Base-by-base conservation (phyloP, 2,113 vertebrate genomes). In the Mormoops blainvillei region DNA sequence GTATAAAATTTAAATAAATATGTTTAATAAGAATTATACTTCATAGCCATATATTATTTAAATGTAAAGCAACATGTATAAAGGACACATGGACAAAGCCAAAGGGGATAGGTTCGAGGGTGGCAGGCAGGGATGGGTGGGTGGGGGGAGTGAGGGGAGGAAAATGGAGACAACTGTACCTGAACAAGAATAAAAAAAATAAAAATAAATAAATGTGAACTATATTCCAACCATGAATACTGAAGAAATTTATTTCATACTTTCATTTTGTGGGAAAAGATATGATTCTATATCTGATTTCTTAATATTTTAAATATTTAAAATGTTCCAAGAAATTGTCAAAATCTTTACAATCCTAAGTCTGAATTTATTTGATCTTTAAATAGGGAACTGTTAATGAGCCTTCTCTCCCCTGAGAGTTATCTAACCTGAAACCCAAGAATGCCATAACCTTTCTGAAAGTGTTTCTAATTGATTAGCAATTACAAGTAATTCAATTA, bases 381-480 rank as follows among this genome's bases (percentile, higher is more conserved):
- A 97, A 97, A 86, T 94, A 94, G 67, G 36, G 33, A 92, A 76
- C 48, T n/a, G 52, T 88, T 96, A 97, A 97, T 97, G 90, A 91
- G 71, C 31, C 31, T 90, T 90, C 65, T 94, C 38, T 84, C 84
- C 36, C 36, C 33, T 41, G 85, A 94, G 94, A 95, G 5, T 95
- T 84, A 77, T 68, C 73, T 94, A 92, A 97, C 76, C 76, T 95
- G 85, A 96, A 95, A 95, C 71, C 70, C 36, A 70, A 96, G 94
- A 95, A 97, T 96, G 93, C 77, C 87, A 94, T 88, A 97, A 95
- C 94, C 88, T 97, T 98, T 97, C 45, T 74, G 71, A 20, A 96
- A 97, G 84, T 97, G 92, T 97, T 98, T 85, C 65, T 97, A 96
- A 97, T 88, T 96, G 94, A 97, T 98, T 94, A 95, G 94, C 91